Base-by-base conservation (phyloP, 2,888 invertebrate species). In the Mongoloraphidia duomilia region DNA sequence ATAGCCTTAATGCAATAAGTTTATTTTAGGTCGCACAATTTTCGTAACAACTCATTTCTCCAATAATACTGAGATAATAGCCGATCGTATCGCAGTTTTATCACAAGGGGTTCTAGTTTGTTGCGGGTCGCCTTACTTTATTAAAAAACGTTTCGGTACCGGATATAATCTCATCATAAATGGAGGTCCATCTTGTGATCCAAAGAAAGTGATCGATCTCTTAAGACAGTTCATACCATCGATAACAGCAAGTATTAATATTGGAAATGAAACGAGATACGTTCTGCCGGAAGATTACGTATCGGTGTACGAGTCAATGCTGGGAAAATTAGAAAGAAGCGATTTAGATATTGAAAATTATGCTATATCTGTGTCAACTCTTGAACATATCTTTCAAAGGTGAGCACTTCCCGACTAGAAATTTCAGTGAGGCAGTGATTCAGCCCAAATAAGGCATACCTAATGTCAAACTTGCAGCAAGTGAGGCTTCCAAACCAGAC, bases 331-430 rank as follows among this genome's bases (percentile, higher is more conserved):
- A 17, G 84, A 85, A 59, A 60, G 61, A 0, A 69, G 73, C 17
- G 70, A 62, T 1, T 69, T 86, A n/a, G 74, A 75, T 26, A 76
- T 83, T 40, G 74, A 74, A 52, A 82, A 84, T 57, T 89, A 82
- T 62, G 88, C 88, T 8, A 75, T 85, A 9, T 76, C 82, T 4
- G 79, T 85, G 9, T 85, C 87, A 2, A 83, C 86, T 0, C 72
- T 89, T 68, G 88, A 89, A 66, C 87, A 89, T 63, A 87, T 89
- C 0, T 84, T 85, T 59, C 76, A 85, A 71, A 77, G 76, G 76
- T 76, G 10, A 42, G n/a, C n/a, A n/a, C n/a, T n/a, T n/a, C n/a
- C n/a, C n/a, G n/a, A n/a, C n/a, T n/a, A n/a, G n/a, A n/a, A n/a
- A n/a, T n/a, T n/a, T n/a, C n/a, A n/a, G n/a, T n/a, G n/a, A n/a